Conservation (phyloP, 2,113 vertebrate species). For the Corythoichthys intestinalis region DNA sequence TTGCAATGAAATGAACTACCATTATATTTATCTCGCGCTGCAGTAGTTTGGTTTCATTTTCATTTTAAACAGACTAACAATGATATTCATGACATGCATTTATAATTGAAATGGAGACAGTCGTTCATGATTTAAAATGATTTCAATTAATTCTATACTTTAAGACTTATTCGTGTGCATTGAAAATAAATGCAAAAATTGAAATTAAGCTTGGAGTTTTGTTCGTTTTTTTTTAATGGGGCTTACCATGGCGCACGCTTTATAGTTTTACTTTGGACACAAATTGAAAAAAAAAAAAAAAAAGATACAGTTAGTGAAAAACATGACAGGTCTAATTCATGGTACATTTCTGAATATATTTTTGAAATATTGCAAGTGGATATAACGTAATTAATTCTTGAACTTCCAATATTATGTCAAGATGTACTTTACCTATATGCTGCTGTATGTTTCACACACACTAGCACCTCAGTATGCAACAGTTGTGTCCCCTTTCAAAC, state of each 20-base stretch:
- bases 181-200: too few relatives aligned
- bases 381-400: constrained; percentile 37
- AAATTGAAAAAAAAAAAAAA: too few relatives aligned
- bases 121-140: constrained; percentile 64
- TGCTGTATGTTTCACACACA: not conserved
- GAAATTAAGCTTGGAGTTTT: too few relatives aligned
- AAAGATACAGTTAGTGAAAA: too few relatives aligned
- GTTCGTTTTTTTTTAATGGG: too few relatives aligned
- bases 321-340: too few relatives aligned
- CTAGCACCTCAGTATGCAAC: not conserved
- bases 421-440: not conserved
- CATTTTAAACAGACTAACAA: constrained; percentile 18
- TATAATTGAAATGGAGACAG: constrained; percentile 40
- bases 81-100: constrained; percentile 46
- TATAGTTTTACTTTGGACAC: too few relatives aligned
- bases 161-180: not conserved
- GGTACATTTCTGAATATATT: too few relatives aligned
- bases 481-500: not conserved
- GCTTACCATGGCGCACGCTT: too few relatives aligned
- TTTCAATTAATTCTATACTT: constrained; percentile 59
- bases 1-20: not conserved
- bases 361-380: too few relatives aligned
- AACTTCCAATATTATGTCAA: not conserved
- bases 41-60: not conserved
- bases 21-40: not conserved